Evolutionary conservation across 2,888 invertebrate genomes (phyloP).

Genomic region (Ectemnius continuus): DNA sequence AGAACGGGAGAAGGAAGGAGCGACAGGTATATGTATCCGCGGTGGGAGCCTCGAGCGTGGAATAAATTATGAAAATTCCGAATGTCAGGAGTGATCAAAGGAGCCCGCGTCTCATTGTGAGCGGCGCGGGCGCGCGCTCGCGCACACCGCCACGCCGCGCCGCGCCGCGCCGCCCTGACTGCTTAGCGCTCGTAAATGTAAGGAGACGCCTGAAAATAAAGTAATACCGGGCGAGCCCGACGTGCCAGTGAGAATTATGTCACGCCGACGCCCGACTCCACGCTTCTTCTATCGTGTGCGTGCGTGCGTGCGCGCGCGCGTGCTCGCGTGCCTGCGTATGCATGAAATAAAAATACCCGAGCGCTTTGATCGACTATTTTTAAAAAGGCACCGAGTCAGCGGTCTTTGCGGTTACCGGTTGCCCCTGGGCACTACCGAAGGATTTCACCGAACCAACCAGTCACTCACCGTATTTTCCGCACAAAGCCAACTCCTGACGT

Average conservation of each 20-base stretch:
- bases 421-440: not conserved
- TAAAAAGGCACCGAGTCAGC: slow-evolving; percentile 3
- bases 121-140: slow-evolving; percentile 29
- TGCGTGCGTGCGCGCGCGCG: slow-evolving; percentile 12
- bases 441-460: not conserved
- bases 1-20: too few species aligned
- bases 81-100: slow-evolving; percentile 74
- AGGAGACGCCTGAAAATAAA: slow-evolving; percentile 53
- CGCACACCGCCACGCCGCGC: not conserved
- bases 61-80: slow-evolving; percentile 74
- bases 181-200: slow-evolving; percentile 61
- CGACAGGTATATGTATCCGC: slow-evolving; percentile 1
- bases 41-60: slow-evolving; percentile 49
- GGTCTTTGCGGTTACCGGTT: not conserved
- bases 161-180: slow-evolving; percentile 33
- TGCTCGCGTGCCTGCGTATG: not conserved
- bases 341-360: slow-evolving; percentile 29
- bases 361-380: slow-evolving; percentile 10
- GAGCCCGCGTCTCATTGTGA: slow-evolving; percentile 67
- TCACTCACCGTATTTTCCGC: not conserved
- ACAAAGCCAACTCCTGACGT: too few species aligned
- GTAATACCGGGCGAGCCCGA: slow-evolving; percentile 43
- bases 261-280: slow-evolving; percentile 39
- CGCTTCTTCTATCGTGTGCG: too few species aligned
- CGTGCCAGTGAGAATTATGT: slow-evolving; percentile 62